A percentile compares a stretch with the other conserved stretches of the same genome.
These are phyloP conservation scores for Melopsittacus undulatus DNA, from an alignment of 2,797 vertebrate species.

Conservation along the genomic window DNA sequence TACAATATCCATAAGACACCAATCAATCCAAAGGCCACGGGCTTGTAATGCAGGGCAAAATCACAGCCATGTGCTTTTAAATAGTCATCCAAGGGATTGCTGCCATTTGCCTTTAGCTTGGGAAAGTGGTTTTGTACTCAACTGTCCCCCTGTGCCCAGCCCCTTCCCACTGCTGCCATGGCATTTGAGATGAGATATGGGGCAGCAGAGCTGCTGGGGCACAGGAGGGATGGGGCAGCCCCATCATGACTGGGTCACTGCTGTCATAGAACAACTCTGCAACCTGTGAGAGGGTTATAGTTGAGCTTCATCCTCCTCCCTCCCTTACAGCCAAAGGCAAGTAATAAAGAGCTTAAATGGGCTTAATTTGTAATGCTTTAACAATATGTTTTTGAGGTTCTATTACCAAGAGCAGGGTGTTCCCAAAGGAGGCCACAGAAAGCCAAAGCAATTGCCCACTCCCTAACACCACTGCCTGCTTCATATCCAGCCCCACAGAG, in stretches of 20 bases:
- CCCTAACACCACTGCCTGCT: not conserved
- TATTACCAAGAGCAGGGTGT: not conserved
- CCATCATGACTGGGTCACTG: not conserved
- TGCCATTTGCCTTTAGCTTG: not conserved
- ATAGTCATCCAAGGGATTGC: fast-evolving
- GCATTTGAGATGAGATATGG: not conserved
- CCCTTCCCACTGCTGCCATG: not conserved
- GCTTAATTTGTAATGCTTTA: not conserved
- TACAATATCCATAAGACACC: fast-evolving
- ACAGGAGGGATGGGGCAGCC: not conserved
- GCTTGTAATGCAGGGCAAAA: not conserved
- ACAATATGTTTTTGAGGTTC: not conserved
- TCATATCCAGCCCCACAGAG: fast-evolving
- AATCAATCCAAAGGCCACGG: not conserved
- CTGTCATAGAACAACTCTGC: not conserved
- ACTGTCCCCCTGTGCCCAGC: not conserved
- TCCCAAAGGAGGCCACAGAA: not conserved
- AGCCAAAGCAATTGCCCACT: not conserved
- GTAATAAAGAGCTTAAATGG: not conserved
- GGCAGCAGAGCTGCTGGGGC: not conserved
- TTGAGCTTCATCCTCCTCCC: not conserved
- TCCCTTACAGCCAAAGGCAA: not conserved
- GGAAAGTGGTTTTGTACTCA: not conserved
- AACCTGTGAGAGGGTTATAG: fast-evolving
- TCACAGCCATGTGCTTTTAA: not conserved